Evolutionary conservation across 2,888 invertebrate species (phyloP).

Genomic region (Drepana falcataria): DNA sequence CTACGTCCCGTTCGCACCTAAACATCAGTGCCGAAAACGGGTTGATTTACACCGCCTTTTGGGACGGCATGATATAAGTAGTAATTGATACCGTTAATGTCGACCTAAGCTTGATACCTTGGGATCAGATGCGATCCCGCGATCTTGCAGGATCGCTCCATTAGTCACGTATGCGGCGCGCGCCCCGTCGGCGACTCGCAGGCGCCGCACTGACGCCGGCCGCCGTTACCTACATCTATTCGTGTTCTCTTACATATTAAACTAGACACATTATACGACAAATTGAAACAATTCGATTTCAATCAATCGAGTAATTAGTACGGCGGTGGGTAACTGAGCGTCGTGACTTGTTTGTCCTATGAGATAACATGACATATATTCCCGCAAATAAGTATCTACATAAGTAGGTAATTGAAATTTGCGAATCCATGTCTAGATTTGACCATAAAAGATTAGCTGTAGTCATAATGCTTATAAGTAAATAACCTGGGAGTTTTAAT

Average conservation of each 20-base stretch:
- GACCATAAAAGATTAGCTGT: no score
- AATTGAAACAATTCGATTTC: background rate
- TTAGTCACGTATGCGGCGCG: slow-evolving; percentile 49
- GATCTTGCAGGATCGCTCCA: slow-evolving; percentile 28
- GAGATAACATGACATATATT: no score
- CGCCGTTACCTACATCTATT: slow-evolving; percentile 34
- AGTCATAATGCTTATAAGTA: no score
- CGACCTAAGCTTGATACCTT: background rate
- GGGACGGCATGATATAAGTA: no score
- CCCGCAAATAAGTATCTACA: no score
- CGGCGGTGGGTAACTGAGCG: background rate
- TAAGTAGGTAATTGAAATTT: no score
- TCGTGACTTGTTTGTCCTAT: no score
- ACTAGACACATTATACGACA: slow-evolving; percentile 23
- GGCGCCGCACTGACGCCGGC: slow-evolving; percentile 40
- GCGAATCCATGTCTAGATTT: no score
- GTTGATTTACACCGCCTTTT: no score
- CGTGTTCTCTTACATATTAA: slow-evolving; percentile 21
- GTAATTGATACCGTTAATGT: background rate
- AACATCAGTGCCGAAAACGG: no score
- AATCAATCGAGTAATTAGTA: background rate
- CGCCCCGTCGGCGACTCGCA: slow-evolving; percentile 28
- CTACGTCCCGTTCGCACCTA: no score
- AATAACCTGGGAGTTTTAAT: no score
- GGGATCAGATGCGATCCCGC: slow-evolving; percentile 8